These are phyloP conservation scores for Magallana angulata DNA, from an alignment of 1,140 invertebrate genomes.

Conservation along the genomic window DNA sequence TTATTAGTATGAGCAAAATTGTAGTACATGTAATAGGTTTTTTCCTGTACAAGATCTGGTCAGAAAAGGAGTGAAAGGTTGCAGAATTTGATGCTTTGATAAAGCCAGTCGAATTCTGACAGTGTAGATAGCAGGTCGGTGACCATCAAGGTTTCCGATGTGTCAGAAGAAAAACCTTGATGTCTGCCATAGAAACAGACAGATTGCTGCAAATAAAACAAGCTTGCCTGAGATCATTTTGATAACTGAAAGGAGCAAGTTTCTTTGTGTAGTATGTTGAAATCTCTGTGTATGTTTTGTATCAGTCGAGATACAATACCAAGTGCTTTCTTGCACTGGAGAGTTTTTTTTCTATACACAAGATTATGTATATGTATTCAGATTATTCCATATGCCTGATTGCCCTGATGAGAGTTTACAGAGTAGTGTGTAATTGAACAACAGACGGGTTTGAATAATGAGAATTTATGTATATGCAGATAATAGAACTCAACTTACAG, in stretches of 20 bases:
- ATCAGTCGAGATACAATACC: slow-evolving; percentile 1
- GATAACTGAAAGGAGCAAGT: neutral
- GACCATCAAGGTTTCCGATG: neutral
- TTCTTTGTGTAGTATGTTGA: slow-evolving; percentile 13
- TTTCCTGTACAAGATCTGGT: neutral
- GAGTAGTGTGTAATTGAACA: neutral
- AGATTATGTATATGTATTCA: slow-evolving; percentile 9
- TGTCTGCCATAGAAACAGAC: slow-evolving; percentile 10
- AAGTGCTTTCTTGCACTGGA: slow-evolving; percentile 5
- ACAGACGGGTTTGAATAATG: slow-evolving; percentile 19
- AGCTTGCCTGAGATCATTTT: slow-evolving; percentile 26
- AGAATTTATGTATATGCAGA: slow-evolving; percentile 14
- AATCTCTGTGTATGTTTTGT: neutral
- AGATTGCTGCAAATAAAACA: slow-evolving; percentile 33
- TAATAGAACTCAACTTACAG: neutral
- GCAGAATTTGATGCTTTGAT: neutral
- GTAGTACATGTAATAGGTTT: neutral
- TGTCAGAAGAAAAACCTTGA: slow-evolving; percentile 9
- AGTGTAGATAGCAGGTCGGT: neutral
- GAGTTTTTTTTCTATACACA: neutral
- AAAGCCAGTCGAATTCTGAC: neutral
- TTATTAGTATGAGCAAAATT: neutral
- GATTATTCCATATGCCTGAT: neutral
- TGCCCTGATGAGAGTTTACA: neutral
- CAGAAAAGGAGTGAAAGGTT: neutral